phyloP scores from a whole-genome alignment of 1,140 invertebrate species.

The Penaeus japonicus region DNA sequence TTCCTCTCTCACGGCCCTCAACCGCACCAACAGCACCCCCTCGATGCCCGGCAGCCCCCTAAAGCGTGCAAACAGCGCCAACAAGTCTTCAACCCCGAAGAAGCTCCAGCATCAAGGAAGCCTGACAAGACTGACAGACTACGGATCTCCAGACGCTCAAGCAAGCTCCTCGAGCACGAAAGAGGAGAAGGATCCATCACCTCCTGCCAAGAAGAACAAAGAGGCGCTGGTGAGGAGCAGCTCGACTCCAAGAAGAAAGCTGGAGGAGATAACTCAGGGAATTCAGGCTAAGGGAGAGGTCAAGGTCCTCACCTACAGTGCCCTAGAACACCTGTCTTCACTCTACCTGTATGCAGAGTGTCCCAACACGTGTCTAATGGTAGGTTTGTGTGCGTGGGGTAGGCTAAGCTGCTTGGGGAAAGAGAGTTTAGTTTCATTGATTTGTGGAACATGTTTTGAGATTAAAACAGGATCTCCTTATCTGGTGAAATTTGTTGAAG shows the following conservation, averaged over 20 bases:
- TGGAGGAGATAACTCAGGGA: too few relatives aligned
- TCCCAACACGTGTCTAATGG: conserved; percentile 40
- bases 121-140: conserved; percentile 29
- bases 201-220: not conserved
- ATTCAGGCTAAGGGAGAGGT: conserved; percentile 21
- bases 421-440: too few relatives aligned
- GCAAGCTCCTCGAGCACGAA: not conserved
- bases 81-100: conserved; percentile 27
- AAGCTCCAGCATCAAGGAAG: not conserved
- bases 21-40: conserved; percentile 32
- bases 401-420: too few relatives aligned
- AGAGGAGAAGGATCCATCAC: not conserved
- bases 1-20: conserved; percentile 42
- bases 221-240: too few relatives aligned
- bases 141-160: not conserved
- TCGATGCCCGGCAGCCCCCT: conserved; percentile 28
- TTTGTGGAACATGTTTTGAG: too few relatives aligned
- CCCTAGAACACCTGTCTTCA: conserved; percentile 39
- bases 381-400: not conserved
- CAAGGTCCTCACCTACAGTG: conserved; percentile 39
- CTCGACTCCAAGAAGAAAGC: too few relatives aligned
- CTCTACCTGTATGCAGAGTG: conserved; percentile 43
- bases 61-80: not conserved
- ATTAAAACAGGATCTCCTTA: too few relatives aligned
- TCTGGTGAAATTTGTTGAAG: too few relatives aligned